Evolutionary conservation across 2,888 invertebrate genomes (phyloP).

Genomic region (Chymomyza amoena): DNA sequence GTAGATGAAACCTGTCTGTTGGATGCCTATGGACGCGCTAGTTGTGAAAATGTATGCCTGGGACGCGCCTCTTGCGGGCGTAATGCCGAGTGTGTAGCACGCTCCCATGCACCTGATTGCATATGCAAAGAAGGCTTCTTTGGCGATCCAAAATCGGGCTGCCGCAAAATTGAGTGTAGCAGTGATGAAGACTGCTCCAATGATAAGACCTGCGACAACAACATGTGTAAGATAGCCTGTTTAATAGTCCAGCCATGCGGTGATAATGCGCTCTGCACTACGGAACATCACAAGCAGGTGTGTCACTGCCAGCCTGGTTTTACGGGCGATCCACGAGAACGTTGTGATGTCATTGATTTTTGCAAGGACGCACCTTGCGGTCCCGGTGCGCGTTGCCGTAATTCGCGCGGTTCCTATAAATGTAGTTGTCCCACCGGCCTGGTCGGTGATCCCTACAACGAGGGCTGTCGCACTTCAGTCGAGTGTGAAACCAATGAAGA

Average conservation of each 20-base stretch:
- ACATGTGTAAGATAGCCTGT: slow-evolving; percentile 92
- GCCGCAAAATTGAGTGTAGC: slow-evolving; percentile 89
- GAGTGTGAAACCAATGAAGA: slow-evolving; percentile 89
- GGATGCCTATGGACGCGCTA: slow-evolving; percentile 85
- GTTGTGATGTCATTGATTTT: slow-evolving; percentile 88
- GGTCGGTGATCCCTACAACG: slow-evolving; percentile 91
- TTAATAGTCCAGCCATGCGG: slow-evolving; percentile 91
- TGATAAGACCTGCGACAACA: slow-evolving; percentile 90
- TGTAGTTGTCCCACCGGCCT: slow-evolving; percentile 89
- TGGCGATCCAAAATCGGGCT: slow-evolving; percentile 89
- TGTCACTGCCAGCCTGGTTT: slow-evolving; percentile 93
- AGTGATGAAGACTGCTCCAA: slow-evolving; percentile 86
- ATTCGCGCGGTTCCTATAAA: slow-evolving; percentile 87
- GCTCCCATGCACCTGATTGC: slow-evolving; percentile 87
- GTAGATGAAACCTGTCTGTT: slow-evolving; percentile 86
- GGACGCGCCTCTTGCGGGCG: slow-evolving; percentile 87
- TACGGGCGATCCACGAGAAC: slow-evolving; percentile 87
- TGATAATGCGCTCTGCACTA: slow-evolving; percentile 90
- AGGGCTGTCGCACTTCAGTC: slow-evolving; percentile 89
- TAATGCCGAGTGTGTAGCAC: slow-evolving; percentile 88
- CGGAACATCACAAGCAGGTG: slow-evolving; percentile 88
- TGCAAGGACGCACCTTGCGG: slow-evolving; percentile 89
- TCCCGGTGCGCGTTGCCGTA: slow-evolving; percentile 88
- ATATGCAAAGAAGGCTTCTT: slow-evolving; percentile 88
- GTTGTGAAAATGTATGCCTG: slow-evolving; percentile 88